Evolutionary conservation across 92 coral and sea anemone genomes (phyloP).

Genomic region (Zoanthus sociatus): DNA sequence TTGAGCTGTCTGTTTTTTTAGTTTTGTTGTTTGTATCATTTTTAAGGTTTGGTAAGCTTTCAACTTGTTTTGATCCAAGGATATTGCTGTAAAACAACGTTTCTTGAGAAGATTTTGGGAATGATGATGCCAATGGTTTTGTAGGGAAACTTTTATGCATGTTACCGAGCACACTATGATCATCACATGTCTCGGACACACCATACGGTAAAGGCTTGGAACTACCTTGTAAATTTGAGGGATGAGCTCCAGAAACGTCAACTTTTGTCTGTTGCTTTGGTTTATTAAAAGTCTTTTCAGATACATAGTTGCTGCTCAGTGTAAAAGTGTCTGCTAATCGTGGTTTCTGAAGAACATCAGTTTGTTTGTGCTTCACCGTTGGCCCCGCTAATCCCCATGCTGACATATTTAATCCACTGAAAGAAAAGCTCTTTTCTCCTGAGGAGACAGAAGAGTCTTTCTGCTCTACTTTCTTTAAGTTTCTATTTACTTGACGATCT

Average conservation of each 20-base stretch:
- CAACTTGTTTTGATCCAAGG: constrained; percentile 34
- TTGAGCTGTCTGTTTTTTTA: not conserved
- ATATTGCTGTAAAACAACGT: not conserved
- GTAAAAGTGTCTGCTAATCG: not conserved
- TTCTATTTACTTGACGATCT: not conserved
- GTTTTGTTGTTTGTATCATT: not conserved
- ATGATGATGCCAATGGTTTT: constrained; percentile 18
- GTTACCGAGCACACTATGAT: not conserved
- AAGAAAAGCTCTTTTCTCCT: not conserved
- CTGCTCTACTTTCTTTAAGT: not conserved
- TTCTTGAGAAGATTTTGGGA: constrained; percentile 10
- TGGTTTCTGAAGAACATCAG: not conserved
- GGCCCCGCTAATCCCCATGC: constrained; percentile 28
- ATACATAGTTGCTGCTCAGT: not conserved
- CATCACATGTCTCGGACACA: constrained; percentile 40
- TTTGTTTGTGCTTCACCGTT: not conserved
- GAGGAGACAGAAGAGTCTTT: not conserved
- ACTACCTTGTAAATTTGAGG: constrained; percentile 5
- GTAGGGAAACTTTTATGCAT: not conserved
- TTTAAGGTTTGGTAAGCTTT: not conserved
- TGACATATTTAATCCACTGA: constrained; percentile 12
- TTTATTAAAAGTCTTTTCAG: not conserved
- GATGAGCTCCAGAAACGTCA: not conserved
- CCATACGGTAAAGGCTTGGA: constrained; percentile 20
- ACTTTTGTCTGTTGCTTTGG: not conserved